Conservation (phyloP, 2,888 invertebrate genomes). For the Apamea epomidion region DNA sequence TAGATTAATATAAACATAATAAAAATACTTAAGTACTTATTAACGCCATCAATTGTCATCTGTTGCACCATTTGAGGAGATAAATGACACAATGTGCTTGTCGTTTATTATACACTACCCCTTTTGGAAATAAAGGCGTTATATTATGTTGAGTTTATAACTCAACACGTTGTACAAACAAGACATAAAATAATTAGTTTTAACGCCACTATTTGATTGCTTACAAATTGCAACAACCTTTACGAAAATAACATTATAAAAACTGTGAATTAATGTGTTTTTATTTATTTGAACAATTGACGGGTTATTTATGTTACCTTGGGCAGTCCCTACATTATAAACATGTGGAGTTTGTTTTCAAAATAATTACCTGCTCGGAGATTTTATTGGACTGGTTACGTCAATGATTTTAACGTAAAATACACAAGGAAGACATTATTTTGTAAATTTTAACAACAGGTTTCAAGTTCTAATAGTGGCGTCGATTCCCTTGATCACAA, state of each 20-base stretch:
- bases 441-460: background rate
- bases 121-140: background rate
- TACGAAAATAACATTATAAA: conserved; percentile 45
- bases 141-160: background rate
- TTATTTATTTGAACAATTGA: conserved; percentile 50
- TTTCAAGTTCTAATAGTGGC: background rate
- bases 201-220: background rate
- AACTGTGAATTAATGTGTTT: conserved; percentile 42
- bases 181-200: background rate
- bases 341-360: conserved; percentile 53
- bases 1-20: background rate
- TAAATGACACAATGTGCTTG: background rate
- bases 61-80: background rate
- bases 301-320: conserved; percentile 52
- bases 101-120: too few relatives aligned
- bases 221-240: conserved; percentile 32
- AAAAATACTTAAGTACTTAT: background rate
- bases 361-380: conserved; percentile 59
- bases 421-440: conserved; percentile 29
- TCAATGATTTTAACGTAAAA: conserved; percentile 26
- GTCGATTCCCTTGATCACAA: too few relatives aligned
- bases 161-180: background rate
- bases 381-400: conserved; percentile 44
- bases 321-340: conserved; percentile 52
- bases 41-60: background rate